A percentile compares a stretch with the other conserved stretches of the same genome.
These are phyloP conservation scores for Drosophila albomicans DNA, from an alignment of 1,140 invertebrate genomes.

Conservation along the genomic window DNA sequence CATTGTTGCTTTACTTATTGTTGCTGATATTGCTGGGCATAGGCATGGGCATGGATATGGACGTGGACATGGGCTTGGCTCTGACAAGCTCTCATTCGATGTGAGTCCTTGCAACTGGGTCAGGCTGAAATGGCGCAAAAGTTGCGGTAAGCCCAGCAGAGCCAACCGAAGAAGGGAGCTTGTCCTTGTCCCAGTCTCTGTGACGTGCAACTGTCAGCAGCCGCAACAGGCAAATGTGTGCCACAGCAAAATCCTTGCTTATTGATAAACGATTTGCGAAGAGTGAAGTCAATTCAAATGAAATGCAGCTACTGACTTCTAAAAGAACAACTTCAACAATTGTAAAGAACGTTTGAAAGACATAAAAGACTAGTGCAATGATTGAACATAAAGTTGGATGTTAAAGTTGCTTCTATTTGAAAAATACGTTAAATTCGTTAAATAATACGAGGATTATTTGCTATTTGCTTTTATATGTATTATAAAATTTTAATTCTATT, in stretches of 20 bases:
- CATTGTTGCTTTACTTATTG: slow-evolving; percentile 64
- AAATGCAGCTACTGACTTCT: background rate
- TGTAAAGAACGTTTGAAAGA: background rate
- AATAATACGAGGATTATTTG: no score
- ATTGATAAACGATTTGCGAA: slow-evolving; percentile 56
- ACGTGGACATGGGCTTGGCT: slow-evolving; percentile 35
- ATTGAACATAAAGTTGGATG: no score
- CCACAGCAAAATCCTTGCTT: slow-evolving; percentile 50
- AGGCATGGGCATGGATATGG: background rate
- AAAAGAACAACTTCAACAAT: slow-evolving; percentile 9
- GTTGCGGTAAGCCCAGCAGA: background rate
- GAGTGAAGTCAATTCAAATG: slow-evolving; percentile 6
- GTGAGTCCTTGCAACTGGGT: slow-evolving; percentile 69
- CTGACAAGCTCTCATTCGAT: slow-evolving; percentile 56
- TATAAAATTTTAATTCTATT: no score
- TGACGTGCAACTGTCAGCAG: slow-evolving; percentile 69
- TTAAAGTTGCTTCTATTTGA: no score
- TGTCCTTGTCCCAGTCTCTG: slow-evolving; percentile 54
- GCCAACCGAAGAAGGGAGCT: background rate
- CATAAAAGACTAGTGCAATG: no score
- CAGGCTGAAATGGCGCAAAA: slow-evolving; percentile 40
- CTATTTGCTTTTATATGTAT: no score
- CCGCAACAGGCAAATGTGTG: slow-evolving; percentile 22
- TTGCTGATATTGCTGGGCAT: slow-evolving; percentile 15
- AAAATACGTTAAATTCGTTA: no score